These are phyloP conservation scores for Halocynthia roretzi DNA, from an alignment of 23 tunicate genomes.

Conservation along the genomic window DNA sequence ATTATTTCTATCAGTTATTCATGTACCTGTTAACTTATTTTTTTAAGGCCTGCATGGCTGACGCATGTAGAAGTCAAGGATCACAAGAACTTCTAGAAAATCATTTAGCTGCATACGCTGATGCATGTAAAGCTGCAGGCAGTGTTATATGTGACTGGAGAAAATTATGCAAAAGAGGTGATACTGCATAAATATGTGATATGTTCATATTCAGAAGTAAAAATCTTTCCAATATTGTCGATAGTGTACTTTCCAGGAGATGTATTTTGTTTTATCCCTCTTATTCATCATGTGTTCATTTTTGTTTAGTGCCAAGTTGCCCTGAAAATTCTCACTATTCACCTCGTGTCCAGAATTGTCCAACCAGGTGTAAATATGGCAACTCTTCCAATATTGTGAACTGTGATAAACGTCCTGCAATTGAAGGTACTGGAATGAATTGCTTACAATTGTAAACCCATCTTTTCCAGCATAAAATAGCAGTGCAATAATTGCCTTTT, in stretches of 20 bases:
- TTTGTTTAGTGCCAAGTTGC: slow-evolving; percentile 24
- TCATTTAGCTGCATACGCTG: slow-evolving; percentile 37
- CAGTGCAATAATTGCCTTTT: neutral
- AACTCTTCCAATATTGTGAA: slow-evolving; percentile 18
- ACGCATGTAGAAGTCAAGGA: slow-evolving; percentile 28
- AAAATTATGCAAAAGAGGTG: slow-evolving; percentile 27
- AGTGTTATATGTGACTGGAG: slow-evolving; percentile 39
- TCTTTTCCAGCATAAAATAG: neutral
- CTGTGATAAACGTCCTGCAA: neutral
- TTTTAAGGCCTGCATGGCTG: slow-evolving; percentile 24
- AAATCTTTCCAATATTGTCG: too few relatives aligned
- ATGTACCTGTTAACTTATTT: neutral
- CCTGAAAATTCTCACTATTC: slow-evolving; percentile 28
- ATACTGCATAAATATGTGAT: neutral
- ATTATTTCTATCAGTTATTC: neutral
- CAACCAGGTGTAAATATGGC: slow-evolving; percentile 9
- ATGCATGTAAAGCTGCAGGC: slow-evolving; percentile 21
- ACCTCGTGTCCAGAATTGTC: slow-evolving; percentile 24
- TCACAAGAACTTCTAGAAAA: slow-evolving; percentile 20
- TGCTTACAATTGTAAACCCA: too few relatives aligned
- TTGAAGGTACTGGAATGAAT: too few relatives aligned
- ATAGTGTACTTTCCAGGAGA: too few relatives aligned
- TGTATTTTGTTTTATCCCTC: neutral
- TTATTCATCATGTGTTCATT: neutral
- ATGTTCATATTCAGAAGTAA: too few relatives aligned